These are phyloP conservation scores for Bruchidius siliquastri DNA, from an alignment of 2,888 invertebrate species.

Conservation along the genomic window DNA sequence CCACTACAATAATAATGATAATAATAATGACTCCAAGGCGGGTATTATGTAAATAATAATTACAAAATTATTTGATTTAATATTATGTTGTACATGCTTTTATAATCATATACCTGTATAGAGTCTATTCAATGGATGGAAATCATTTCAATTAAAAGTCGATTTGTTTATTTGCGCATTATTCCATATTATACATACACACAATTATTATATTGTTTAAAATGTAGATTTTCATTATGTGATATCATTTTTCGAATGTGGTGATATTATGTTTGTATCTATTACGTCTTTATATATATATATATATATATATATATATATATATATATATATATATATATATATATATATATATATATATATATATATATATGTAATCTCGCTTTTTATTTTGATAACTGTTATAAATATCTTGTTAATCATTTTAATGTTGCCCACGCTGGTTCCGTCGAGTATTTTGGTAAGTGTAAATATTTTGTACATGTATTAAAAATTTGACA, in stretches of 20 bases:
- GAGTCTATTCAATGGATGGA: background rate
- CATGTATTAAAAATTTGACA: background rate
- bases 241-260: no score
- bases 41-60: background rate
- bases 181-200: background rate
- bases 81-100: background rate
- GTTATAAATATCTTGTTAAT: conserved; percentile 1
- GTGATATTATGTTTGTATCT: background rate
- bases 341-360: background rate
- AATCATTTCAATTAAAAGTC: background rate
- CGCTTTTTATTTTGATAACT: background rate
- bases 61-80: background rate
- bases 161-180: no score
- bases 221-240: no score
- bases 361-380: background rate
- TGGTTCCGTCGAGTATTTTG: background rate
- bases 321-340: background rate
- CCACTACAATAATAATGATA: background rate
- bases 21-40: background rate
- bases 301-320: background rate
- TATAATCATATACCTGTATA: background rate
- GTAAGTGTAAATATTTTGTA: background rate
- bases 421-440: background rate
- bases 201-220: background rate
- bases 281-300: background rate